Evolutionary conservation across 2,888 invertebrate genomes (phyloP), one percentile per base, ranked within the genome.

Genomic region (Eupithecia subumbrata): DNA sequence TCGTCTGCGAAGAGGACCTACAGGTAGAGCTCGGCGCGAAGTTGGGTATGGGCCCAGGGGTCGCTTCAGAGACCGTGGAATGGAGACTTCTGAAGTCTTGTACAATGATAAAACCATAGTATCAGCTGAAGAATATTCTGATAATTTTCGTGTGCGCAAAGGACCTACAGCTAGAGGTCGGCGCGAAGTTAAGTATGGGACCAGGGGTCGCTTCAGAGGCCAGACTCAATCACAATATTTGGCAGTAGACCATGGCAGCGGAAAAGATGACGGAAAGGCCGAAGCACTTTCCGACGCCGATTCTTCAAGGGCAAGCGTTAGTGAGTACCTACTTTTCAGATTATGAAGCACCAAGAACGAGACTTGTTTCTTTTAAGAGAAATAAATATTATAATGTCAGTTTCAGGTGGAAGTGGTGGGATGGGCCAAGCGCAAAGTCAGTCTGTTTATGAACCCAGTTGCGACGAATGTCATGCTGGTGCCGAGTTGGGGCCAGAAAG

Each of bases 371-470:
- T 45, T 64, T 40, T 52, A 60, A 7, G 37, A 37, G n/a, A 48
- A 40, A 69, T 69, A 40, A 63, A 60, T 67, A 68, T n/a, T 37
- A 71, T 69, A 18, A 68, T 72, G 79, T 14, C 60, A 34, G 74
- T 92, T 92, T 82, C 82, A 98, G 98, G 96, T 94, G 98, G 98
- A 68, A 96, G 95, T 79, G 97, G 96, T 86, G 98, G 98, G 74
- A 98, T 98, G 97, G 98, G 98, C 0, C 98, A 98, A 94, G 98
- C 98, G 0, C 98, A 98, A 91, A 98, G 98, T 90, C 98, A 98
- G 91, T 97, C 97, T 70, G 95, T 96, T 76, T 96, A 96, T 71
- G 96, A 96, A 70, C 95, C 95, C 0, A 96, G 95, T 77, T 97
- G 97, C 82, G 96, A 96, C n/a, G 97, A 96, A 69, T 97, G 97